Percentiles rank a stretch among this genome's conserved stretches.
These are phyloP conservation scores for Diarsia mendica DNA, from an alignment of 2,888 invertebrate species.

Conservation along the genomic window DNA sequence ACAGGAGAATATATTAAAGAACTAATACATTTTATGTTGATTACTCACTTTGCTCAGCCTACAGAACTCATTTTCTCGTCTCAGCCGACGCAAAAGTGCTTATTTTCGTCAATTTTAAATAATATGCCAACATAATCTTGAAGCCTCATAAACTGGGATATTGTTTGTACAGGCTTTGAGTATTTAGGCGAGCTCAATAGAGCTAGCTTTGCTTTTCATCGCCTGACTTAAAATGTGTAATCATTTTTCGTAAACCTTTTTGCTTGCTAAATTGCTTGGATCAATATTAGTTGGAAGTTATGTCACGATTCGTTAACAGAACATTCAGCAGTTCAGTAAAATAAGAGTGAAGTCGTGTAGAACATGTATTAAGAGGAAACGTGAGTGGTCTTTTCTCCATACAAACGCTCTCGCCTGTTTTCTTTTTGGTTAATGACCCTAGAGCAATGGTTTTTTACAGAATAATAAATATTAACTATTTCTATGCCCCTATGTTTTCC, in stretches of 20 bases:
- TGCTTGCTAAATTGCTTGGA: constrained; percentile 43
- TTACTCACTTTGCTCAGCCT: constrained; percentile 9
- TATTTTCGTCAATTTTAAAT: constrained; percentile 50
- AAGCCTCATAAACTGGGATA: constrained; percentile 53
- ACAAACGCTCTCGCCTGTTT: too few relatives aligned
- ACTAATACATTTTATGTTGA: constrained; percentile 23
- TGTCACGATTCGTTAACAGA: constrained; percentile 24
- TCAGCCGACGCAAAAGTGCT: constrained; percentile 19
- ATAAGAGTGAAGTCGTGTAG: background rate
- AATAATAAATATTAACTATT: too few relatives aligned
- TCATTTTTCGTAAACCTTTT: constrained; percentile 41
- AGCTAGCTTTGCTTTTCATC: constrained; percentile 46
- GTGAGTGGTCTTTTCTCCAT: too few relatives aligned
- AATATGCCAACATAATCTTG: constrained; percentile 43
- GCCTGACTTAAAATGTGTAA: constrained; percentile 34
- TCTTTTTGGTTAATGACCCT: too few relatives aligned
- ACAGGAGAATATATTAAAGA: background rate
- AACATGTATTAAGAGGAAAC: constrained; percentile 17
- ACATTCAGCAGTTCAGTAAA: background rate
- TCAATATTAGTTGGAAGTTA: constrained; percentile 32
- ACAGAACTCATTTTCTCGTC: constrained; percentile 27
- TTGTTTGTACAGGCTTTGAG: constrained; percentile 53
- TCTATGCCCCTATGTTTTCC: too few relatives aligned
- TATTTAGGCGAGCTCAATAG: constrained; percentile 43
- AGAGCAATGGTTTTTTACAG: too few relatives aligned